Evolutionary conservation across 2,797 vertebrate species (phyloP).

Genomic region (Paguma larvata): DNA sequence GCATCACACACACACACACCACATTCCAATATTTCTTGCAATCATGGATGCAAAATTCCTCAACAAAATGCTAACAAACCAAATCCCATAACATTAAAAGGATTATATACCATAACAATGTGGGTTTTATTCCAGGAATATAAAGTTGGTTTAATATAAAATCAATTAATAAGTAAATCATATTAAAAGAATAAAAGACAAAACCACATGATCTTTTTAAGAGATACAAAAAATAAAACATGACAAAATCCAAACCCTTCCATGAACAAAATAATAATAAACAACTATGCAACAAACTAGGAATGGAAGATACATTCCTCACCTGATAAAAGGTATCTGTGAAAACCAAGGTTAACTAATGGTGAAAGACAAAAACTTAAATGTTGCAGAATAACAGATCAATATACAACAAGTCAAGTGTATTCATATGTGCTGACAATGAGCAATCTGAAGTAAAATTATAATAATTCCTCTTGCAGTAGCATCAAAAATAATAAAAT

Average conservation of each 20-base stretch:
- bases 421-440: neutral
- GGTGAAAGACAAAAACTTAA: neutral
- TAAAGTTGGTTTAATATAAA: neutral
- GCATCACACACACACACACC: neutral
- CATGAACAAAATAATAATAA: neutral
- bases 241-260: neutral
- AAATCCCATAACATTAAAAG: neutral
- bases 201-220: neutral
- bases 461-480: neutral
- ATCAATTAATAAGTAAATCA: neutral
- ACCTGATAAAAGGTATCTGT: neutral
- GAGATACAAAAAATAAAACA: neutral
- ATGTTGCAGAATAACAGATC: neutral
- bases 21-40: neutral
- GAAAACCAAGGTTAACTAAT: neutral
- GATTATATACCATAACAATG: neutral
- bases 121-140: neutral
- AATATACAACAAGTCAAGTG: conserved; percentile 12
- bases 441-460: neutral
- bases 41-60: neutral
- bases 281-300: neutral
- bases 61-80: neutral
- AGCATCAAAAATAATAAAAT: neutral
- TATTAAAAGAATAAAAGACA: neutral
- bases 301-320: neutral